Conservation (phyloP, 2,113 vertebrate species). For the Lucifuga dentata region DNA sequence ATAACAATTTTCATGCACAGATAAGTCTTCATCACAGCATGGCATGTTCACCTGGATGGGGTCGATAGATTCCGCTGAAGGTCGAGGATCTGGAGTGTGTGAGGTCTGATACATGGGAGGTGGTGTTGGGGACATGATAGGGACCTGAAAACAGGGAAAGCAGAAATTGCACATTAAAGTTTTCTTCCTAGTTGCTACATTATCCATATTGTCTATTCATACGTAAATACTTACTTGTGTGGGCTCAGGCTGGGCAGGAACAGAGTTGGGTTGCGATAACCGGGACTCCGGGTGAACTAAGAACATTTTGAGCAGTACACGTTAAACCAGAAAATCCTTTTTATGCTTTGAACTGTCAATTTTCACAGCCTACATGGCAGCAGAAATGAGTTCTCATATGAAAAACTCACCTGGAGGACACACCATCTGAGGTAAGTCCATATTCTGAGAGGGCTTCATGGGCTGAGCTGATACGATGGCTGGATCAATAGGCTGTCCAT, state of each 20-base stretch:
- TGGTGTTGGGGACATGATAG: slow-evolving; percentile 90
- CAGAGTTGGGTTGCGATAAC: slow-evolving; percentile 88
- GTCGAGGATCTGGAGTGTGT: slow-evolving; percentile 88
- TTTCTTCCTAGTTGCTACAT: too few relatives aligned
- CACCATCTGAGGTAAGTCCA: slow-evolving; percentile 94
- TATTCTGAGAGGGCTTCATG: slow-evolving; percentile 90
- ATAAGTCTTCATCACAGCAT: too few relatives aligned
- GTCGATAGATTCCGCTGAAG: slow-evolving; percentile 90
- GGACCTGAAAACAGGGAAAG: slow-evolving; percentile 77
- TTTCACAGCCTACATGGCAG: not conserved
- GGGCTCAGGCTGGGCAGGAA: slow-evolving; percentile 92
- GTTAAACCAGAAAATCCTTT: slow-evolving; percentile 9
- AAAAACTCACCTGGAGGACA: slow-evolving; percentile 89
- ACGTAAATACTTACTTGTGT: slow-evolving; percentile 87
- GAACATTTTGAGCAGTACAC: slow-evolving; percentile 2
- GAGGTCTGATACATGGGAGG: slow-evolving; percentile 91
- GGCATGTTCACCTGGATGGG: slow-evolving; percentile 89
- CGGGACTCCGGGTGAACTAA: slow-evolving; percentile 92
- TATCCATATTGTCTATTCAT: not conserved
- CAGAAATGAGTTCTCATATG: not conserved
- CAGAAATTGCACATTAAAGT: too few relatives aligned
- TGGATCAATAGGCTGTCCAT: slow-evolving; percentile 94
- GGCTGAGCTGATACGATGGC: slow-evolving; percentile 97
- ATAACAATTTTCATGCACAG: too few relatives aligned
- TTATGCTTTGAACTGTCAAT: not conserved